Base-by-base conservation (phyloP, 2,888 invertebrate species). In the Dolichopus griseipennis region DNA sequence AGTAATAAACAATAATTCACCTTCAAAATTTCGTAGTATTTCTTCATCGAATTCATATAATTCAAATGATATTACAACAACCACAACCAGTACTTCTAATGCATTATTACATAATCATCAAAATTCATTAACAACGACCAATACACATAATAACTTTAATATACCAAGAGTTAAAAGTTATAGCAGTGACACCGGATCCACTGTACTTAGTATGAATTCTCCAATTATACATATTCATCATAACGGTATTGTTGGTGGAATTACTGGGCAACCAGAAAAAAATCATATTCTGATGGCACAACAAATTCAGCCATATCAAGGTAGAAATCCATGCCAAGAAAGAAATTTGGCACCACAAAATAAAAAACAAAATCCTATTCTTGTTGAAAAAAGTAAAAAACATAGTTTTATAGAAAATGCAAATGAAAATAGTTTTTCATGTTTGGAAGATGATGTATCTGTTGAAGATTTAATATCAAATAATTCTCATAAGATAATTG, bases 311-410 rank as follows among this genome's bases (percentile, higher is more conserved):
- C 91, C 92, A 0, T 90, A 92, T 79, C 92, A 93, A 78, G 95
- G 94, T 1, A 84, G 91, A 37, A 95, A 93, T 83, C 87, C 90
- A 12, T 95, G 93, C 71, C 84, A 90, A 76, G 92, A 91, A 76
- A 82, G 91, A 12, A 93, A 93, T 81, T 80, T 88, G 72, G 86
- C 80, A 3, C 67, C 75, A 0, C 52, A 71, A 4, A 69, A 61
- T 62, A 66, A 41, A 66, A 77, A 77, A 1, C 74, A 76, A 15
- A 75, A 76, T 0, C 80, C 77, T 6, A 74, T 79, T 15, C 73
- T 80, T 2, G 78, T 81, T 37, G 79, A 80, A 67, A 78, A 80
- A 61, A 80, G 79, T 69, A 79, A 79, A 70, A 81, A 81, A 72
- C 80, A 80, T 69, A 79, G 80, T 67, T 81, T 81, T 64, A 78